Evolutionary conservation across 2,888 invertebrate species (phyloP).

Genomic region (Parasteatoda lunata): DNA sequence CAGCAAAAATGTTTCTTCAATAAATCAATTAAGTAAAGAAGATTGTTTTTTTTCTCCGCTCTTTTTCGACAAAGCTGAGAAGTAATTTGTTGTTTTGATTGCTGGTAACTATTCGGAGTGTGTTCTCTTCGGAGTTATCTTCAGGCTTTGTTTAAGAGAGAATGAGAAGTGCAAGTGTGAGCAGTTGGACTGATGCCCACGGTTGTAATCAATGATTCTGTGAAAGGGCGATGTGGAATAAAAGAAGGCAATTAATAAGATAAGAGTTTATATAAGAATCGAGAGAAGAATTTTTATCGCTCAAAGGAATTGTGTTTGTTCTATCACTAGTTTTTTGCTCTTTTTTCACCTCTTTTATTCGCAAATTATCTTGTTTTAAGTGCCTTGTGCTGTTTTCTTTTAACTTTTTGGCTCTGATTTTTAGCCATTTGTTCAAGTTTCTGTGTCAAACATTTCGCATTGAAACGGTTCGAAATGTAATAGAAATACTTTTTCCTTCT

Average conservation of each 20-base stretch:
- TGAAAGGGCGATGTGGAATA: neutral
- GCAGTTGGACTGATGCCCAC: neutral
- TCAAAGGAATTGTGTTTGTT: neutral
- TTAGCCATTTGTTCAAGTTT: neutral
- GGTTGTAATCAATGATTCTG: constrained; percentile 2
- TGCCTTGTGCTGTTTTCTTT: neutral
- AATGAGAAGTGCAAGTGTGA: neutral
- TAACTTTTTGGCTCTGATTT: neutral
- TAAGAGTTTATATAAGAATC: constrained; percentile 4
- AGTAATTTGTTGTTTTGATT: constrained; percentile 11
- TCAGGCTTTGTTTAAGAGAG: neutral
- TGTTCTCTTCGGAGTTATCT: neutral
- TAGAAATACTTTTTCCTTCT: no score
- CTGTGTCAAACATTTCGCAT: no score
- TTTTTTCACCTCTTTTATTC: neutral
- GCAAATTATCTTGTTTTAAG: neutral
- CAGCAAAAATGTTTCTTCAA: neutral
- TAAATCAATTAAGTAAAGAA: constrained; percentile 22
- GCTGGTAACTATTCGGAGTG: neutral
- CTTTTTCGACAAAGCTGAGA: constrained; percentile 3
- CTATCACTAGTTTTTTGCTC: neutral
- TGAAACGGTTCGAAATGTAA: no score
- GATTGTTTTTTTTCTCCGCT: neutral
- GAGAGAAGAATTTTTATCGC: neutral
- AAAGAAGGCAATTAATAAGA: constrained; percentile 5